phyloP scores from a whole-genome alignment of 2,113 vertebrate species.

The Ellobius talpinus region DNA sequence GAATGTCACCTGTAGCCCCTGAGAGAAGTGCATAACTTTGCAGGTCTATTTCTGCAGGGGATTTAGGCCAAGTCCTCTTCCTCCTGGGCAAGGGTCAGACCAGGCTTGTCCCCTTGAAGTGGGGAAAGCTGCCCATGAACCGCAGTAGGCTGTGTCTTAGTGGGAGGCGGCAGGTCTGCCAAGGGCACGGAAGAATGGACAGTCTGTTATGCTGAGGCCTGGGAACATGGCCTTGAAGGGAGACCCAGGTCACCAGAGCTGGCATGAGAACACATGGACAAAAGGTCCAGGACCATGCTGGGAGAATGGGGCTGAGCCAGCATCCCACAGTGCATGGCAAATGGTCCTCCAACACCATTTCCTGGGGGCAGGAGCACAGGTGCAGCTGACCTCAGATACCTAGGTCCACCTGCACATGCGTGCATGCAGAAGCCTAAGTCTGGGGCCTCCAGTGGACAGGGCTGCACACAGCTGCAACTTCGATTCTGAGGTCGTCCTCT shows the following conservation, averaged over 20 bases:
- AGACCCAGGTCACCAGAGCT: not conserved
- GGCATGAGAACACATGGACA: not conserved
- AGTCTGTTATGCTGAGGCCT: conserved; percentile 65
- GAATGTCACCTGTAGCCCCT: not conserved
- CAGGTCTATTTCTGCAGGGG: not conserved
- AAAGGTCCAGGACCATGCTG: not conserved
- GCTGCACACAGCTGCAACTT: not conserved
- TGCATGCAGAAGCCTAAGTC: not conserved
- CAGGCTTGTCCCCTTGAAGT: not conserved
- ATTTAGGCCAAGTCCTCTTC: not conserved
- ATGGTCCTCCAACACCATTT: not conserved
- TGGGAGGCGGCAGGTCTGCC: conserved; percentile 52
- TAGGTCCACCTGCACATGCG: not conserved
- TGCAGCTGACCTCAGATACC: not conserved
- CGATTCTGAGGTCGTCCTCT: not conserved
- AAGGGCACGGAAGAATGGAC: conserved; percentile 67
- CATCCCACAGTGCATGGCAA: not conserved
- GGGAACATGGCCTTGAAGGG: conserved; percentile 54
- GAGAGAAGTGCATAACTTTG: not conserved
- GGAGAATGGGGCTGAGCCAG: not conserved
- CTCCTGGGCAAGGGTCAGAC: not conserved
- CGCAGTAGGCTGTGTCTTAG: not conserved
- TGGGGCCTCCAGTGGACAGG: not conserved
- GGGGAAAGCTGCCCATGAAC: not conserved
- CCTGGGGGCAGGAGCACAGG: not conserved